These are phyloP conservation scores for Epicampocera succincta DNA, from an alignment of 2,888 invertebrate genomes.

Conservation along the genomic window DNA sequence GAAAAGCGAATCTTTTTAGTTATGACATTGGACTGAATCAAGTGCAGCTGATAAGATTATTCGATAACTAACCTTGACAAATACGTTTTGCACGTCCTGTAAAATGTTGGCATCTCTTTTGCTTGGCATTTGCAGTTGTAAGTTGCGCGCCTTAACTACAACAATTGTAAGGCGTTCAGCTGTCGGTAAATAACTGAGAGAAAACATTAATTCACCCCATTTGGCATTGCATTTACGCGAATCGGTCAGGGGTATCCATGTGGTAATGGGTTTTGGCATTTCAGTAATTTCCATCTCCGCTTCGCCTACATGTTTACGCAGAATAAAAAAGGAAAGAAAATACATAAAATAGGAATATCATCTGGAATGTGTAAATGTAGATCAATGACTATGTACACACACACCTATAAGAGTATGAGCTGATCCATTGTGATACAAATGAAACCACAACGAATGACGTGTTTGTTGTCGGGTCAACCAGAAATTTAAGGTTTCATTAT, in stretches of 20 bases:
- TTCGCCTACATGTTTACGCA: slow-evolving; percentile 82
- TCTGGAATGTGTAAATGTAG: no score
- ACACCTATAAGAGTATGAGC: slow-evolving; percentile 84
- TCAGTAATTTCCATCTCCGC: slow-evolving; percentile 86
- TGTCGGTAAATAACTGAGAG: slow-evolving; percentile 90
- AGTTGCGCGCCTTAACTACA: slow-evolving; percentile 88
- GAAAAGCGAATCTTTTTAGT: no score
- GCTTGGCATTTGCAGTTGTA: slow-evolving; percentile 83
- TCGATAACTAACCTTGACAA: slow-evolving; percentile 85
- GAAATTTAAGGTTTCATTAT: slow-evolving; percentile 89
- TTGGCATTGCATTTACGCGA: slow-evolving; percentile 87
- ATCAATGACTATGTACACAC: no score
- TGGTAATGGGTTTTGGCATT: slow-evolving; percentile 87
- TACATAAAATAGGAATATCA: no score
- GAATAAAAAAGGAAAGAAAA: neutral
- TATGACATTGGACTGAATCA: neutral
- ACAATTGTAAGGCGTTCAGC: slow-evolving; percentile 88
- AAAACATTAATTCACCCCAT: slow-evolving; percentile 91
- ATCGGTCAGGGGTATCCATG: slow-evolving; percentile 90
- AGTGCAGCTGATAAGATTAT: no score
- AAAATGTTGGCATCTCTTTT: slow-evolving; percentile 62
- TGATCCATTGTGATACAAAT: slow-evolving; percentile 86
- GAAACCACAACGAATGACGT: slow-evolving; percentile 85
- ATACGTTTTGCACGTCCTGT: slow-evolving; percentile 85
- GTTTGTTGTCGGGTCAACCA: slow-evolving; percentile 84